Base-by-base conservation (phyloP, 2,113 vertebrate genomes). In the Dasyprocta punctata region DNA sequence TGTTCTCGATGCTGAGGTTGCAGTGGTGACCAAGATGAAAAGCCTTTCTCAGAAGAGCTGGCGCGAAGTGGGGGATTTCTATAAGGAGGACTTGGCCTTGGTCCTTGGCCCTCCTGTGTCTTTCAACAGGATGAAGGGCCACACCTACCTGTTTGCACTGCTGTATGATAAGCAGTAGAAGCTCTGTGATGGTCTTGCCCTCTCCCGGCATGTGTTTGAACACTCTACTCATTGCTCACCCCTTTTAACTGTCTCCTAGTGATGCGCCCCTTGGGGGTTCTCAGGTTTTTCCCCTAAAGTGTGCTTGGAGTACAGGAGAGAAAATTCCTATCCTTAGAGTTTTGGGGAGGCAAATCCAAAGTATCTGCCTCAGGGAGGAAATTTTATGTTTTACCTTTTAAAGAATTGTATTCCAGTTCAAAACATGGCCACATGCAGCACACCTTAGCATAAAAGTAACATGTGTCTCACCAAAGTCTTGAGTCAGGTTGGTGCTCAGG, bases 181-280 rank as follows among this genome's bases (percentile, higher is more conserved):
- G 60, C 61, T 49, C 28, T 44, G 41, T 17, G 3, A 1, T 5
- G 20, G 28, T 3, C 9, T 2, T 69, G 44, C 58, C 63, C 41
- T 3, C 10, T 20, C 19, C 56, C 36, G 3, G 4, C 1, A 13
- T 38, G 67, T 3, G 1, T 52, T 24, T 3, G 16, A 4, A 3
- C 33, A 22, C 38, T 30, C 38, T 30, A 26, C 65, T 17, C 0
- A 1, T 16, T 28, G n/a, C 65, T 47, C n/a, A 30, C 67, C 2
- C 82, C n/a, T 56, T 49, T 6, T 5, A 20, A n/a, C 65, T 20
- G 47, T 24, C 7, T n/a, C 67, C 58, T 24, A 7, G 17, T 85
- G 16, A 77, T 49, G 6, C 7, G 13, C 26, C 9, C 65, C 77
- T 77, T 16, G 13, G 10, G 75, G 3, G 13, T 61, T n/a, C 85